Evolutionary conservation across 2,113 vertebrate genomes (phyloP).

Genomic region (Hemiprocne comata): DNA sequence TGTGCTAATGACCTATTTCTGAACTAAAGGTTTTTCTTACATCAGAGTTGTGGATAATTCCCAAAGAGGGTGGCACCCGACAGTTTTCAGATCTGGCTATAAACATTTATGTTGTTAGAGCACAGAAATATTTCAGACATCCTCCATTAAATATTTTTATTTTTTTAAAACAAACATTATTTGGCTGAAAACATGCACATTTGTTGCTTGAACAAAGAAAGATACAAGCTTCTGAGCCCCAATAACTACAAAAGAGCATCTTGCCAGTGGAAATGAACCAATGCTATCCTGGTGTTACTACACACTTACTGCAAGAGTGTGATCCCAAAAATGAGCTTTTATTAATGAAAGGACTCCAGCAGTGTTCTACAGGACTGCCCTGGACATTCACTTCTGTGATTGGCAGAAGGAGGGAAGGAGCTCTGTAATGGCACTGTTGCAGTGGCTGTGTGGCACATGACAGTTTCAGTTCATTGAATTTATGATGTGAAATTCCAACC

Average conservation of each 20-base stretch:
- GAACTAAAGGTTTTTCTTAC: too few species aligned
- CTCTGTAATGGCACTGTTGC: not conserved
- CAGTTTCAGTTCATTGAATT: conserved; percentile 73
- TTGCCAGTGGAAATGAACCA: not conserved
- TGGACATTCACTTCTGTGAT: not conserved
- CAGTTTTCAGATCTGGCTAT: not conserved
- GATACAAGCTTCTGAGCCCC: not conserved
- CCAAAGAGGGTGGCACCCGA: not conserved
- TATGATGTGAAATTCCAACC: conserved; percentile 70
- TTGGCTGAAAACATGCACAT: not conserved
- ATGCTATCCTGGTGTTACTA: not conserved
- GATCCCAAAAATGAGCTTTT: not conserved
- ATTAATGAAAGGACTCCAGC: not conserved
- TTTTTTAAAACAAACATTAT: not conserved
- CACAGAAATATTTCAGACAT: not conserved
- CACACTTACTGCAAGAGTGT: not conserved
- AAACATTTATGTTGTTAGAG: not conserved
- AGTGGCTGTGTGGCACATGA: not conserved
- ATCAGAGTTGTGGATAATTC: not conserved
- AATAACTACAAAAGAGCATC: not conserved
- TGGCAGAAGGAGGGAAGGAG: not conserved
- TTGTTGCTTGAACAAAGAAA: not conserved
- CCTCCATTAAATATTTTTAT: not conserved
- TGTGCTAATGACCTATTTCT: too few species aligned
- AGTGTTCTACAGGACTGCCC: not conserved